These are phyloP conservation scores for Aleiodes alternator DNA, from an alignment of 2,888 invertebrate genomes.

Conservation along the genomic window DNA sequence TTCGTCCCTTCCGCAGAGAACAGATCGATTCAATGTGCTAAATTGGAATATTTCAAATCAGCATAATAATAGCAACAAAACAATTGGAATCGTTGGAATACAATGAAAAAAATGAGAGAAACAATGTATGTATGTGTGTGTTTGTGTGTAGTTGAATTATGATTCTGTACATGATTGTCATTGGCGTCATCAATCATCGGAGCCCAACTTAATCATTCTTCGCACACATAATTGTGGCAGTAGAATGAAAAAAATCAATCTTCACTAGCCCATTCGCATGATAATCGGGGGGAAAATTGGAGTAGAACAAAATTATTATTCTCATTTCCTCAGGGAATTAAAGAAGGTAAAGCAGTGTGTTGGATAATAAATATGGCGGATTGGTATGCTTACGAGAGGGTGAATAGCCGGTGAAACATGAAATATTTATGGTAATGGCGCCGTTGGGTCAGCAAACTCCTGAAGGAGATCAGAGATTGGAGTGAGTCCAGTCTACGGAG, in stretches of 20 bases:
- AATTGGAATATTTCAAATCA: conserved; percentile 28
- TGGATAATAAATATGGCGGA: conserved; percentile 34
- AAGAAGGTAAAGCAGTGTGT: background rate
- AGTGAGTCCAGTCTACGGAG: conserved; percentile 39
- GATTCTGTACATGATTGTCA: too few relatives aligned
- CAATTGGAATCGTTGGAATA: too few relatives aligned
- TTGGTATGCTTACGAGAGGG: conserved; percentile 27
- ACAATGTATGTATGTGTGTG: background rate
- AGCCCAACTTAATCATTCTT: background rate
- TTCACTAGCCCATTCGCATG: background rate
- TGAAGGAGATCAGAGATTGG: conserved; percentile 51
- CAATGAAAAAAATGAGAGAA: conserved; percentile 6
- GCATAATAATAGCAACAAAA: conserved; percentile 6
- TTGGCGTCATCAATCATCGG: background rate
- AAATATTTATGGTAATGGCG: conserved; percentile 52
- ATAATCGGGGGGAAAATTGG: conserved; percentile 3
- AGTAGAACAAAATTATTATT: conserved; percentile 13
- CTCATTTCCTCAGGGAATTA: background rate
- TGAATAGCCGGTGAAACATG: conserved; percentile 49
- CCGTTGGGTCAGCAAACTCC: conserved; percentile 48
- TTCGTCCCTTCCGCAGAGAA: conserved; percentile 48
- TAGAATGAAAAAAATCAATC: too few relatives aligned
- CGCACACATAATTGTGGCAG: background rate
- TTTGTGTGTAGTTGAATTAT: background rate
- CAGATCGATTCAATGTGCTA: conserved; percentile 11